Evolutionary conservation across 2,113 vertebrate species (phyloP), one percentile per base, ranked within the genome.

Genomic region (Leptosomus discolor): DNA sequence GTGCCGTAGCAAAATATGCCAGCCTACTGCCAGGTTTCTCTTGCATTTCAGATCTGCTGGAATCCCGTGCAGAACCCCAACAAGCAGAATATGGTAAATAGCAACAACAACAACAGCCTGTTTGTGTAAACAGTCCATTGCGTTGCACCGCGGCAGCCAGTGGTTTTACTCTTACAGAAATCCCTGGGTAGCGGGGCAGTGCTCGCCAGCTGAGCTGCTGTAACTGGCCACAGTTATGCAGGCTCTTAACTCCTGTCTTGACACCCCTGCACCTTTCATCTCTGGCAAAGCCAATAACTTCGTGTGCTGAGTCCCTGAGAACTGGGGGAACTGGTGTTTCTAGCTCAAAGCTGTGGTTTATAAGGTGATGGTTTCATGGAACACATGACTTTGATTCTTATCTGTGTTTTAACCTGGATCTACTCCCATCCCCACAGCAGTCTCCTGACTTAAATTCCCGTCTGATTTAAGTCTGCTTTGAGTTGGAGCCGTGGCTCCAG

Each of bases 381-480:
- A 27, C 2, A 1, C 2, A 0, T 3, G 15, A 11, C 26, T 51
- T n/a, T 0, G 1, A 8, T 58, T 65, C 45, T 81, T 37, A 41
- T 1, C 13, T 3, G 1, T 3, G 5, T 57, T 80, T 77, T 71
- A 51, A 68, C 36, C 41, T 57, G 63, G 13, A 41, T 50, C 67
- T 69, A 8, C n/a, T 48, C 53, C 15, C 30, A 22, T 41, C 21
- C 29, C 50, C 5, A 12, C 21, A 51, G 32, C n/a, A 53, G 29
- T 30, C 16, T 67, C 41, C 53, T 5, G 9, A 9, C 53, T 8
- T 30, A 50, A 54, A 46, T 39, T 50, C 29, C 19, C 5, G 18
- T 53, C 48, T 17, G 53, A 57, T 57, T 77, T 39, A 27, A 63
- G 21, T 12, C 53, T 74, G 20, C 41, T 61, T 88, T 45, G 11